These are phyloP conservation scores for Argentina silus DNA, from an alignment of 2,797 vertebrate species.

Conservation along the genomic window DNA sequence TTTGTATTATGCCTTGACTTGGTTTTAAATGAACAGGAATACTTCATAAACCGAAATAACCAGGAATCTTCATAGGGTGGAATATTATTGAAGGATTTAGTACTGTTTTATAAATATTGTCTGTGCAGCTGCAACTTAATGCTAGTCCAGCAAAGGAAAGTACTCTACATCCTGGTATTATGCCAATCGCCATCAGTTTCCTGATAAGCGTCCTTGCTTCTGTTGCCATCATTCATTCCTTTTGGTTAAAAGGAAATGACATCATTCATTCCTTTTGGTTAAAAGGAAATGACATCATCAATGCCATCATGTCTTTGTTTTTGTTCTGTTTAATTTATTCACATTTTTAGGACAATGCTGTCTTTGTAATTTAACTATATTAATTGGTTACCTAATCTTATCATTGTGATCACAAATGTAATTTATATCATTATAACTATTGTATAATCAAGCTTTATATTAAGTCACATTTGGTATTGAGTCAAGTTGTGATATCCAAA, in stretches of 20 bases:
- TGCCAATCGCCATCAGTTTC: slow-evolving; percentile 15
- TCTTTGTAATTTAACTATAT: slow-evolving; percentile 9
- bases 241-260: slow-evolving; percentile 1
- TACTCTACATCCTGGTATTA: not conserved
- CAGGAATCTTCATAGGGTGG: not conserved
- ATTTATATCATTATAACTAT: slow-evolving; percentile 21
- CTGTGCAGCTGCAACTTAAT: not conserved
- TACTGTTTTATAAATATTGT: slow-evolving; percentile 12
- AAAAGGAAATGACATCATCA: not conserved
- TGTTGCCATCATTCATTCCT: not conserved
- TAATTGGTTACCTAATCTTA: slow-evolving; percentile 11
- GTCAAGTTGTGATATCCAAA: slow-evolving; percentile 33
- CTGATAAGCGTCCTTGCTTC: not conserved
- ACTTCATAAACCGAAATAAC: not conserved
- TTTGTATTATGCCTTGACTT: not conserved
- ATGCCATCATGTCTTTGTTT: slow-evolving; percentile 20
- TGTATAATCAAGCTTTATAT: slow-evolving; percentile 10
- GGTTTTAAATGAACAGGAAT: slow-evolving; percentile 3
- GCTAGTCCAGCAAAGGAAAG: not conserved
- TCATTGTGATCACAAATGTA: slow-evolving; percentile 5
- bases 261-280: not conserved
- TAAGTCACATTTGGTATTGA: slow-evolving; percentile 32
- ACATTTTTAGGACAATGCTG: not conserved
- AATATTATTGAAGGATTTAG: slow-evolving; percentile 2
- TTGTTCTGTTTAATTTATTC: slow-evolving; percentile 16